Evolutionary conservation across 2,888 invertebrate genomes (phyloP).

Genomic region (Hyposoter dolosus): DNA sequence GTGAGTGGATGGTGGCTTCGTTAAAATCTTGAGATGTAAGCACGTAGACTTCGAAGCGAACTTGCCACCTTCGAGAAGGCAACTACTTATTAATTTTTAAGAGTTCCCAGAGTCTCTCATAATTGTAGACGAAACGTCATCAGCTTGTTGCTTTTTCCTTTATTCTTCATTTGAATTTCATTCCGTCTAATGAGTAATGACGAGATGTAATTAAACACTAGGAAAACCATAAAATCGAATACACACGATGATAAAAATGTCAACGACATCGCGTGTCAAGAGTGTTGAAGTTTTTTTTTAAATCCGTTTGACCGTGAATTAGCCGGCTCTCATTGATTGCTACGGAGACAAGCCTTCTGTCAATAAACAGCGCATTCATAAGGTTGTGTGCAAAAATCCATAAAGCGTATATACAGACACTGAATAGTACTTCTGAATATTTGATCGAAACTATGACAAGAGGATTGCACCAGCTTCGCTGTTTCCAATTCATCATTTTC

Average conservation of each 20-base stretch:
- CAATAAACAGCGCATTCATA: background rate
- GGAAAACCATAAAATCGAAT: background rate
- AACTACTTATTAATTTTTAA: conserved; percentile 47
- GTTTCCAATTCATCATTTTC: conserved; percentile 31
- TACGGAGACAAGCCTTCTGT: background rate
- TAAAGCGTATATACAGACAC: background rate
- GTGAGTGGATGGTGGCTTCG: conserved; percentile 38
- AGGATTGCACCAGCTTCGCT: background rate
- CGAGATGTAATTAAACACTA: conserved; percentile 25
- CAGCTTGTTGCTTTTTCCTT: background rate
- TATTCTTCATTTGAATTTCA: conserved; percentile 3
- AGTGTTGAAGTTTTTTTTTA: background rate
- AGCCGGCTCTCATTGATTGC: conserved; percentile 51
- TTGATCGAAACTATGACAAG: background rate
- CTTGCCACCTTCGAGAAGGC: conserved; percentile 33
- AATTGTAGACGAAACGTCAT: conserved; percentile 16
- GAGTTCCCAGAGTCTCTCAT: conserved; percentile 25
- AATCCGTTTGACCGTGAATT: conserved; percentile 13
- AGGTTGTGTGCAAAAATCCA: background rate
- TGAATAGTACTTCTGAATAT: conserved; percentile 19
- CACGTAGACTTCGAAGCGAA: conserved; percentile 26
- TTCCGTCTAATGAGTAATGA: conserved; percentile 5
- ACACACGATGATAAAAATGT: background rate
- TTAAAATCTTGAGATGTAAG: conserved; percentile 46
- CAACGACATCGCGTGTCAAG: background rate